Conservation (phyloP, 1,140 invertebrate species). For the Drosophila athabasca region DNA sequence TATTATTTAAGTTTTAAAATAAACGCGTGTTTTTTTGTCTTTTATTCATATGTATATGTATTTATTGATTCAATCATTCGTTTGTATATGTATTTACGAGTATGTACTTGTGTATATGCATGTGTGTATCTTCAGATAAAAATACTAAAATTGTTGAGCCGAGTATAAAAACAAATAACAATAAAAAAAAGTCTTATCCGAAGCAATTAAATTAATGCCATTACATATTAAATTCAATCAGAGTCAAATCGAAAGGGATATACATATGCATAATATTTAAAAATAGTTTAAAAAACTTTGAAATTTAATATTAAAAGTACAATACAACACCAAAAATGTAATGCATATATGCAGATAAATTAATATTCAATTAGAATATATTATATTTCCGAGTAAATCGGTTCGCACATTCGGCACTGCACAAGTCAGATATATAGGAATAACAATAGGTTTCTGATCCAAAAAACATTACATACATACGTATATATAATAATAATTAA, state of each 20-base stretch:
- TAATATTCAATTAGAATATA: constrained; percentile 6
- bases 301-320: constrained; percentile 33
- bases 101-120: constrained; percentile 35
- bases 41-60: constrained; percentile 3
- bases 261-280: not conserved
- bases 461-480: constrained; percentile 23
- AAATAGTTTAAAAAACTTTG: not conserved
- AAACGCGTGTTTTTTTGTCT: too few relatives aligned
- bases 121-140: constrained; percentile 35
- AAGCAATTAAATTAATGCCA: constrained; percentile 39
- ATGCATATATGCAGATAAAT: constrained; percentile 26
- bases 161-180: constrained; percentile 79
- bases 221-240: constrained; percentile 38
- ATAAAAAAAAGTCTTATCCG: constrained; percentile 65
- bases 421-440: constrained; percentile 37
- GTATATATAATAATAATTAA: constrained; percentile 13
- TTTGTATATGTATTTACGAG: constrained; percentile 10
- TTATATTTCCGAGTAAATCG: constrained; percentile 14
- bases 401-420: constrained; percentile 28
- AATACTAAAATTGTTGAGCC: constrained; percentile 61
- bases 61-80: constrained; percentile 37
- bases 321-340: constrained; percentile 69
- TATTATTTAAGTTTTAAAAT: too few relatives aligned
- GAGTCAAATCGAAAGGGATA: not conserved
- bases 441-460: constrained; percentile 42